Evolutionary conservation across 2,797 vertebrate species (phyloP).

Genomic region (Apogon hyalosoma): DNA sequence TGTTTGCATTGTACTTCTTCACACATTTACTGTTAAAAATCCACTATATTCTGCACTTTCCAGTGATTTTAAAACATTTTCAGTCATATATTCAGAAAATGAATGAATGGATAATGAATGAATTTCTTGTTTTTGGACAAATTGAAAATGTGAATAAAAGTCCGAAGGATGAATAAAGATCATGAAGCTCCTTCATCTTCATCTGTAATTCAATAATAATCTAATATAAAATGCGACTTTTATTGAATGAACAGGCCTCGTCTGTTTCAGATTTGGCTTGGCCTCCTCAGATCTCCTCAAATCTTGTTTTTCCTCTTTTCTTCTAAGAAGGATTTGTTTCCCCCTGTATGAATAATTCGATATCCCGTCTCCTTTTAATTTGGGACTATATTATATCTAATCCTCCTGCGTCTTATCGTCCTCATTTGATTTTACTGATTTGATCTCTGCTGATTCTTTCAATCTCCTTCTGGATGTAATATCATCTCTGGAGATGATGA

Average conservation of each 20-base stretch:
- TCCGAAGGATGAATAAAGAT: too few relatives aligned
- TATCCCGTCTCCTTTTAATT: conserved; percentile 83
- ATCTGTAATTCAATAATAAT: too few relatives aligned
- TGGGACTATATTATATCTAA: conserved; percentile 87
- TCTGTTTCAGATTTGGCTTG: background rate
- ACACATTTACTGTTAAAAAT: too few relatives aligned
- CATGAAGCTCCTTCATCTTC: too few relatives aligned
- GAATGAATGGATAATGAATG: too few relatives aligned
- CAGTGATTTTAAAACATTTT: too few relatives aligned
- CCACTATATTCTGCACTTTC: too few relatives aligned
- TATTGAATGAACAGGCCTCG: background rate
- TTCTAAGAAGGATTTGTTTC: conserved; percentile 68
- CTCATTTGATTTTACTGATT: conserved; percentile 85
- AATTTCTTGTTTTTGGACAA: too few relatives aligned
- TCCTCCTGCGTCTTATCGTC: conserved; percentile 84
- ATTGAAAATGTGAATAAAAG: too few relatives aligned
- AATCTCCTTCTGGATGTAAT: conserved; percentile 82
- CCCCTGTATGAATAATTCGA: conserved; percentile 72
- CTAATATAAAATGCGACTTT: too few relatives aligned
- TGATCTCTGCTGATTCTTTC: conserved; percentile 83
- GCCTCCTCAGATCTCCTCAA: conserved; percentile 38
- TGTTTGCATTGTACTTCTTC: too few relatives aligned
- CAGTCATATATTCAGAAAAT: too few relatives aligned
- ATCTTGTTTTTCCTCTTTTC: conserved; percentile 51
- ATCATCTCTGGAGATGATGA: conserved; percentile 75